Evolutionary conservation across 1,140 invertebrate genomes (phyloP).

Genomic region (Anthonomus grandis): DNA sequence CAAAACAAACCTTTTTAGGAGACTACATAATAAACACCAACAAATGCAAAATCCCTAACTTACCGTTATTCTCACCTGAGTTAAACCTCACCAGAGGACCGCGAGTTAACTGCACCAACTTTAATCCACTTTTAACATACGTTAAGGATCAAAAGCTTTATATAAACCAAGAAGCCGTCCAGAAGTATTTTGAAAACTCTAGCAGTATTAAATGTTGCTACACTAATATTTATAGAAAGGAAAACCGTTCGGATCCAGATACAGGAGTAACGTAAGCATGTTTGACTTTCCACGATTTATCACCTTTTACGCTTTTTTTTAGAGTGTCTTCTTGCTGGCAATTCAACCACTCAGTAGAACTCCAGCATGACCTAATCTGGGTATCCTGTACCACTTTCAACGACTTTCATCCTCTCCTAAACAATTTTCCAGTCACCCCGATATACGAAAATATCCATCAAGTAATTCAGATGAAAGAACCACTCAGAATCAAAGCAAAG

Average conservation of each 20-base stretch:
- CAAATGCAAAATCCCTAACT: conserved; percentile 64
- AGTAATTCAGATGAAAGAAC: conserved; percentile 41
- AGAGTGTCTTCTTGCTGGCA: conserved; percentile 46
- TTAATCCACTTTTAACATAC: conserved; percentile 32
- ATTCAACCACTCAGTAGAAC: conserved; percentile 46
- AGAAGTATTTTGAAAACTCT: conserved; percentile 16
- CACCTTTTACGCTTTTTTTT: conserved; percentile 28
- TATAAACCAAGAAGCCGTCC: conserved; percentile 27
- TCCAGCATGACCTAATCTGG: conserved; percentile 47
- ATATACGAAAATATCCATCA: conserved; percentile 56
- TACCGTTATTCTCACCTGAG: conserved; percentile 59
- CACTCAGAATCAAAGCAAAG: conserved; percentile 34
- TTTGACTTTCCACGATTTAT: neutral
- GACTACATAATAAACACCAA: conserved; percentile 63
- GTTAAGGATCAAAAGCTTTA: conserved; percentile 29
- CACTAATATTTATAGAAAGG: conserved; percentile 31
- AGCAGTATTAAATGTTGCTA: conserved; percentile 30
- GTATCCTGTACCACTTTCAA: conserved; percentile 48
- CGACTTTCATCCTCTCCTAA: neutral
- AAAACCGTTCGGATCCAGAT: conserved; percentile 23
- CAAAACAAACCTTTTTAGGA: too few species aligned
- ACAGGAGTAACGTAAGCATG: conserved; percentile 27
- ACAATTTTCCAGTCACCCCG: conserved; percentile 10
- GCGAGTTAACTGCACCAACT: conserved; percentile 51
- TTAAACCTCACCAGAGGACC: conserved; percentile 4